Evolutionary conservation across 2,888 invertebrate species (phyloP).

Genomic region (Pammene aurita): DNA sequence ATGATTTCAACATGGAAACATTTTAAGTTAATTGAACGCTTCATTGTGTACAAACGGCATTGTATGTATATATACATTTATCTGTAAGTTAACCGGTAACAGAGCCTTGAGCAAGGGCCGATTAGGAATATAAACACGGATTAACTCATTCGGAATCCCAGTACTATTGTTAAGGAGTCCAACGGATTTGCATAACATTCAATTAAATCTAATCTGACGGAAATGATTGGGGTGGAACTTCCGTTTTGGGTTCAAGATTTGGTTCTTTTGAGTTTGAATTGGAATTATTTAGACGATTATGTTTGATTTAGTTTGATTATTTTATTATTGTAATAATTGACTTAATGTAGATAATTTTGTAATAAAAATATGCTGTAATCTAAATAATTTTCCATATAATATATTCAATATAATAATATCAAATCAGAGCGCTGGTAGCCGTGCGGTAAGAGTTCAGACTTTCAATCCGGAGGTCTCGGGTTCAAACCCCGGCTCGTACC

Average conservation of each 20-base stretch:
- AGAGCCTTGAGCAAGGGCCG: constrained; percentile 78
- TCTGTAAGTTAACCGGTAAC: constrained; percentile 78
- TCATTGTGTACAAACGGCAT: constrained; percentile 73
- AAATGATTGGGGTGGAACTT: constrained; percentile 75
- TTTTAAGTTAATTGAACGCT: constrained; percentile 61
- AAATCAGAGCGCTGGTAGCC: too few species aligned
- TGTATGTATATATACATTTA: constrained; percentile 80
- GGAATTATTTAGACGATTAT: background rate
- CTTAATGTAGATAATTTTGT: background rate
- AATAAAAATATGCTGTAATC: background rate
- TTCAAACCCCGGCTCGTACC: too few species aligned
- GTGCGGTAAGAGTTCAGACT: too few species aligned
- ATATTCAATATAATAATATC: too few species aligned
- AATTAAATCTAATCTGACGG: constrained; percentile 80
- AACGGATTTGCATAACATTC: constrained; percentile 83
- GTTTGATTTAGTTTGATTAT: background rate
- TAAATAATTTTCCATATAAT: too few species aligned
- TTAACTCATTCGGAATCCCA: constrained; percentile 83
- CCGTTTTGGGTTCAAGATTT: constrained; percentile 58
- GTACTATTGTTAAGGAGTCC: constrained; percentile 81
- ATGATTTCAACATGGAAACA: too few species aligned
- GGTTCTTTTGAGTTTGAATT: constrained; percentile 19
- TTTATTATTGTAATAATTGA: background rate
- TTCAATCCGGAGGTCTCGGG: too few species aligned
- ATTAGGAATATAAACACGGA: constrained; percentile 83